These are phyloP conservation scores for Drosophila pegasa DNA, from an alignment of 2,888 invertebrate genomes.

Conservation along the genomic window DNA sequence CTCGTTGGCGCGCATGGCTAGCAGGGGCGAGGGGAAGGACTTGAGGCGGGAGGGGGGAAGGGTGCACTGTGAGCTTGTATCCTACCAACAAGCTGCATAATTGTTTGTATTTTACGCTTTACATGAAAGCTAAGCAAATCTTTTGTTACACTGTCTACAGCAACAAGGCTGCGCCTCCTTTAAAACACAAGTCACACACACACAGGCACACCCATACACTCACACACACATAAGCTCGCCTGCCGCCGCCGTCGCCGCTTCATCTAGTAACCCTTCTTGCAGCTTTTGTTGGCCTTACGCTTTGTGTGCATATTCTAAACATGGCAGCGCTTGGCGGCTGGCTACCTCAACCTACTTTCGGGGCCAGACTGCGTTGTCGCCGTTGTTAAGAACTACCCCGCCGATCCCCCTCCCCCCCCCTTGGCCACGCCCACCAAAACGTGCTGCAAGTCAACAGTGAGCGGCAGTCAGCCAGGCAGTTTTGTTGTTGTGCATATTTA, in stretches of 20 bases:
- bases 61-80: neutral
- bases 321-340: slow-evolving; percentile 73
- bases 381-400: slow-evolving; percentile 62
- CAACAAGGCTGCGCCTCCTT: slow-evolving; percentile 51
- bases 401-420: neutral
- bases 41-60: neutral
- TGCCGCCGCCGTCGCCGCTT: slow-evolving; percentile 7
- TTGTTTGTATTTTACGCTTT: slow-evolving; percentile 81
- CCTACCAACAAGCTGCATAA: slow-evolving; percentile 70
- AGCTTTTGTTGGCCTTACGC: slow-evolving; percentile 76
- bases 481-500: slow-evolving; percentile 66
- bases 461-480: slow-evolving; percentile 64
- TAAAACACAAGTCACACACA: slow-evolving; percentile 15
- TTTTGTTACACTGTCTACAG: slow-evolving; percentile 76
- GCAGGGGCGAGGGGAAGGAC: neutral
- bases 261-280: slow-evolving; percentile 58
- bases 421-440: slow-evolving; percentile 8
- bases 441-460: slow-evolving; percentile 62
- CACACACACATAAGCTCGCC: neutral
- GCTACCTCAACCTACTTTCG: slow-evolving; percentile 78
- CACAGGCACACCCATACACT: neutral
- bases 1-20: slow-evolving; percentile 11
- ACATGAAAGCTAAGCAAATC: slow-evolving; percentile 81
- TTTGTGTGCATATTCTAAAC: slow-evolving; percentile 80
- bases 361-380: slow-evolving; percentile 56